Percentiles rank a stretch among this genome's conserved stretches.
Evolutionary conservation across 2,888 invertebrate genomes (phyloP).

Genomic region (Drosophila cognata): DNA sequence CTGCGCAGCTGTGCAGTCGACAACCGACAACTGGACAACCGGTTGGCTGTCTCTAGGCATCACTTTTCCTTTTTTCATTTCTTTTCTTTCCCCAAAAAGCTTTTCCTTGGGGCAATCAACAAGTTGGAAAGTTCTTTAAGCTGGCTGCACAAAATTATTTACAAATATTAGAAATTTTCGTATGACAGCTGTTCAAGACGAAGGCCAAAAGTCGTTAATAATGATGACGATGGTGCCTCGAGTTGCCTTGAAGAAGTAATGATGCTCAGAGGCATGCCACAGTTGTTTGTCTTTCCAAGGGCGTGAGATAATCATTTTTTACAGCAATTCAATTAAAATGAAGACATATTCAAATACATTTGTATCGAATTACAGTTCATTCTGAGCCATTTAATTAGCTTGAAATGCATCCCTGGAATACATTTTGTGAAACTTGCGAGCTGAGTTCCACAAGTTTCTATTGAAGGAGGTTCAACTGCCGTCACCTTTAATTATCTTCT

Average conservation of each 20-base stretch:
- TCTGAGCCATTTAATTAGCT: background rate
- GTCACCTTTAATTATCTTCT: conserved; percentile 1
- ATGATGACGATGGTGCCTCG: conserved; percentile 15
- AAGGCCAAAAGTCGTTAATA: conserved; percentile 17
- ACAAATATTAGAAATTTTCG: conserved; percentile 48
- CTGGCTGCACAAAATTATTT: conserved; percentile 32
- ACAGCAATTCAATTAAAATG: background rate
- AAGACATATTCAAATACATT: background rate
- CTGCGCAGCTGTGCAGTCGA: conserved; percentile 56
- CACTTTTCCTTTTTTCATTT: conserved; percentile 68
- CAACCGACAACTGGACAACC: conserved; percentile 44
- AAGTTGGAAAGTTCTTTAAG: conserved; percentile 71
- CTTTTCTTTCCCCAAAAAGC: conserved; percentile 31
- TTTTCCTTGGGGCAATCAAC: conserved; percentile 56
- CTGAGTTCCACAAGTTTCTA: background rate
- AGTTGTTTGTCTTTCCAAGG: background rate
- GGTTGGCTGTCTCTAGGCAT: conserved; percentile 53
- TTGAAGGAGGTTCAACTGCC: background rate
- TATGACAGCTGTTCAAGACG: conserved; percentile 26
- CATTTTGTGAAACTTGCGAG: background rate
- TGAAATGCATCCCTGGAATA: background rate
- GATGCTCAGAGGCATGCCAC: background rate
- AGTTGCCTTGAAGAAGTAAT: conserved; percentile 22
- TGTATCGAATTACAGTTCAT: background rate
- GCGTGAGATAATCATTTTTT: background rate